These are phyloP conservation scores for Ophthalmolycus amberensis DNA, from an alignment of 2,113 vertebrate genomes.

Conservation along the genomic window DNA sequence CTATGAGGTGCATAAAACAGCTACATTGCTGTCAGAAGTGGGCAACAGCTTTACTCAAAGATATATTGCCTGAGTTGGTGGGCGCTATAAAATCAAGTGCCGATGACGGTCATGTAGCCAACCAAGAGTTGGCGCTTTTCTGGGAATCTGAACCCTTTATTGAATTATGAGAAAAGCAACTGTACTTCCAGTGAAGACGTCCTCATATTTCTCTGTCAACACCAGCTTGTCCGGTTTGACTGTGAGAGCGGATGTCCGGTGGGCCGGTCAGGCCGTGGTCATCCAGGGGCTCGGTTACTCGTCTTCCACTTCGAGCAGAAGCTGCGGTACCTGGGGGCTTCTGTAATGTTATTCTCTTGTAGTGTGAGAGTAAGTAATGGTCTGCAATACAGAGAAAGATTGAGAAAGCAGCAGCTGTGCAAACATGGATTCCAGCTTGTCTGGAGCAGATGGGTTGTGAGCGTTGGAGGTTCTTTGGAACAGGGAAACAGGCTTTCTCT, in stretches of 20 bases:
- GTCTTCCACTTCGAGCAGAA: conserved; percentile 32
- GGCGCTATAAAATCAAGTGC: conserved; percentile 49
- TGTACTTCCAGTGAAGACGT: conserved; percentile 39
- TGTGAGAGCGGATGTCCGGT: conserved; percentile 62
- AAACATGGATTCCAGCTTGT: conserved; percentile 66
- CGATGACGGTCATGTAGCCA: conserved; percentile 64
- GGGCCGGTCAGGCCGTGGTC: conserved; percentile 54
- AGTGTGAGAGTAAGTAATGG: conserved; percentile 54
- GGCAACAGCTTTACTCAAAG: conserved; percentile 23
- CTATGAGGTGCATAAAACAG: conserved; percentile 4
- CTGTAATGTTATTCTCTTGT: conserved; percentile 60
- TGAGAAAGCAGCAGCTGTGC: conserved; percentile 74
- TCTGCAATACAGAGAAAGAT: conserved; percentile 41
- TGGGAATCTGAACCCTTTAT: conserved; percentile 59
- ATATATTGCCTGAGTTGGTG: conserved; percentile 39
- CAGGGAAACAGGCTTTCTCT: conserved; percentile 16
- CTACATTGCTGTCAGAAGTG: conserved; percentile 7
- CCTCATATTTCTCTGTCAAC: conserved; percentile 74
- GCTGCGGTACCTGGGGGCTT: conserved; percentile 54
- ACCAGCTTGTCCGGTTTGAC: conserved; percentile 43
- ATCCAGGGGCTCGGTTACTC: conserved; percentile 42
- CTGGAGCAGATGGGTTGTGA: conserved; percentile 55
- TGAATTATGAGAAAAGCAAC: conserved; percentile 33
- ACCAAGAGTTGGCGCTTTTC: conserved; percentile 55
- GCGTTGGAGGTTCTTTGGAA: conserved; percentile 30